A percentile compares a stretch with the other conserved stretches of the same genome.
These are phyloP conservation scores for Hyppa rectilinea DNA, from an alignment of 2,888 invertebrate genomes.

Conservation along the genomic window DNA sequence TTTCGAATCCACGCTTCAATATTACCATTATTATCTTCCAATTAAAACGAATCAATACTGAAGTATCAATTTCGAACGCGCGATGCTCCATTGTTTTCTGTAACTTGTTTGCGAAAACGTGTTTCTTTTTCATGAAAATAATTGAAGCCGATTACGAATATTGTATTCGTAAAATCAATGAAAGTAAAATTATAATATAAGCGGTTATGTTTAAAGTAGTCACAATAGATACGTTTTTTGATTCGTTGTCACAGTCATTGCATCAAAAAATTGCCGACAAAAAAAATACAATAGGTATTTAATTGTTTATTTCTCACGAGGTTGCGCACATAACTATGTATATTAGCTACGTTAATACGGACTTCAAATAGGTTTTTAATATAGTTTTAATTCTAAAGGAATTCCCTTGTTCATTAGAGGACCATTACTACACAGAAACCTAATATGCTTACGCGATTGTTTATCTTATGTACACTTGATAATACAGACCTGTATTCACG, in stretches of 20 bases:
- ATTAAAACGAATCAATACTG: neutral
- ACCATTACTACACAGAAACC: neutral
- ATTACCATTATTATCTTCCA: neutral
- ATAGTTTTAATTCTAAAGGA: conserved; percentile 17
- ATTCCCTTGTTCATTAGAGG: neutral
- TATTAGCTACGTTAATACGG: conserved; percentile 23
- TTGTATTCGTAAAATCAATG: neutral
- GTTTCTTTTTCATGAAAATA: neutral
- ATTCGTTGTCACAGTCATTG: conserved; percentile 44
- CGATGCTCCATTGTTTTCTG: neutral
- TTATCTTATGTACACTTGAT: neutral
- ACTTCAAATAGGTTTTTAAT: conserved; percentile 34
- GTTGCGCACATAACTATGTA: conserved; percentile 13
- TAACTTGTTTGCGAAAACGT: neutral
- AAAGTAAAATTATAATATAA: neutral
- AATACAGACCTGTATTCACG: too few relatives aligned
- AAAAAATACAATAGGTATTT: conserved; percentile 31
- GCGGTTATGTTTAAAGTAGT: neutral
- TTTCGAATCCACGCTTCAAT: too few relatives aligned
- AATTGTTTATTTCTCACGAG: conserved; percentile 34
- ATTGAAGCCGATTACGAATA: neutral
- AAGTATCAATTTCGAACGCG: neutral
- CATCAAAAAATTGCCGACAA: conserved; percentile 28
- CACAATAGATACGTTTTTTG: neutral
- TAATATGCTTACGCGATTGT: neutral